phyloP scores from a whole-genome alignment of 2,113 vertebrate genomes.

The Hydrochoerus hydrochaeris region DNA sequence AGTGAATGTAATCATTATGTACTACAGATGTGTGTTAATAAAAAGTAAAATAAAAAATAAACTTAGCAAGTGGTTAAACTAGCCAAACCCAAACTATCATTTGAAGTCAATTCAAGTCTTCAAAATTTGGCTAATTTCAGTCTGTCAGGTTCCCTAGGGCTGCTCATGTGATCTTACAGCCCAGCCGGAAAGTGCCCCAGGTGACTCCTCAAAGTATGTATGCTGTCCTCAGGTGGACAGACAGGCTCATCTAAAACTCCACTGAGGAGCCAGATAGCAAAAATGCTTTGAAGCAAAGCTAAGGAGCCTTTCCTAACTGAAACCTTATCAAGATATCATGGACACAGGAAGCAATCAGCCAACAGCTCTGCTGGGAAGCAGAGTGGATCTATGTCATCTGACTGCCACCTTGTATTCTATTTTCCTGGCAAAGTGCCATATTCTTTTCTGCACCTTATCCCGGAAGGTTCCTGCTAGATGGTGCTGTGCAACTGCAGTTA shows the following conservation, averaged over 20 bases:
- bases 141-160: conserved; percentile 44
- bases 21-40: neutral
- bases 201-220: no score
- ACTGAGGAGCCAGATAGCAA: neutral
- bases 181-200: neutral
- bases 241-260: neutral
- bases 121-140: conserved; percentile 53
- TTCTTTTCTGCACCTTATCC: neutral
- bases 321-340: neutral
- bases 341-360: neutral
- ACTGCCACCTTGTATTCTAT: neutral
- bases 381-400: neutral
- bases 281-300: conserved; percentile 5
- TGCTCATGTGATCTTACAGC: neutral
- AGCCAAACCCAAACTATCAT: conserved; percentile 17
- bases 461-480: neutral
- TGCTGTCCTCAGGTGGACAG: neutral
- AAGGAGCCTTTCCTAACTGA: neutral
- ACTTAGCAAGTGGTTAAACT: conserved; percentile 42
- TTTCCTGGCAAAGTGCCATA: neutral
- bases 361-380: neutral
- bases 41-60: neutral
- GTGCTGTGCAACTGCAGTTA: neutral
- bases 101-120: conserved; percentile 12
- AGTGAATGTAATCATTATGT: neutral